Evolutionary conservation across 2,888 invertebrate species (phyloP), one percentile per base, ranked within the genome.

Genomic region (Plagodis pulveraria): DNA sequence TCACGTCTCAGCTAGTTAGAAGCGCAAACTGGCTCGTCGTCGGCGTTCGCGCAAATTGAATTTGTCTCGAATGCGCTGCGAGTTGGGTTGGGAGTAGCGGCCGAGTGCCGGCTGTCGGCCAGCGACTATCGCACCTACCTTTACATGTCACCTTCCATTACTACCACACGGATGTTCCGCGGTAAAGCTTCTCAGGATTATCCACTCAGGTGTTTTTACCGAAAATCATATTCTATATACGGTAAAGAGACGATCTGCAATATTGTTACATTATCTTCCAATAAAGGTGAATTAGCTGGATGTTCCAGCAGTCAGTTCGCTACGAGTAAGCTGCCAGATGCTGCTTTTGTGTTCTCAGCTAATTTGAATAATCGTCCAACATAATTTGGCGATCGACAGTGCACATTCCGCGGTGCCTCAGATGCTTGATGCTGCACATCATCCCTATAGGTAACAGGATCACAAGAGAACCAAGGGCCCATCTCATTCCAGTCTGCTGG

Each of bases 1-100:
- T 84, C 86, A 85, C 84, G 90, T 89, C 87, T 83, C 74, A 85
- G 88, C 88, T 90, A 89, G 90, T 92, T 92, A 91, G 87, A 72
- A 84, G 88, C 82, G 87, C 86, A 89, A 88, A 90, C 89, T 86
- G 84, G 84, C 81, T 84, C 87, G 83, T 85, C 85, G 88, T 73
- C 83, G 84, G 84, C 86, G 85, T 85, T 84, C 83, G 86, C 82
- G 81, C 83, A 89, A 91, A 91, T 91, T 90, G 79, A 89, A 91
- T 91, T 91, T 90, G 86, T 83, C 82, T 82, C 83, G 84, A 84
- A 84, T 76, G 80, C 81, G 80, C 79, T 70, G 73, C 68, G 76
- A 74, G 76, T 68, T 42, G 12, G 32, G 42, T 35, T 63, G 66
- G 58, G 63, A 62, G 66, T 60, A 62, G 58, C 56, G 59, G 46